Evolutionary conservation across 2,113 vertebrate species (phyloP).

Genomic region (Ceratotherium simum): DNA sequence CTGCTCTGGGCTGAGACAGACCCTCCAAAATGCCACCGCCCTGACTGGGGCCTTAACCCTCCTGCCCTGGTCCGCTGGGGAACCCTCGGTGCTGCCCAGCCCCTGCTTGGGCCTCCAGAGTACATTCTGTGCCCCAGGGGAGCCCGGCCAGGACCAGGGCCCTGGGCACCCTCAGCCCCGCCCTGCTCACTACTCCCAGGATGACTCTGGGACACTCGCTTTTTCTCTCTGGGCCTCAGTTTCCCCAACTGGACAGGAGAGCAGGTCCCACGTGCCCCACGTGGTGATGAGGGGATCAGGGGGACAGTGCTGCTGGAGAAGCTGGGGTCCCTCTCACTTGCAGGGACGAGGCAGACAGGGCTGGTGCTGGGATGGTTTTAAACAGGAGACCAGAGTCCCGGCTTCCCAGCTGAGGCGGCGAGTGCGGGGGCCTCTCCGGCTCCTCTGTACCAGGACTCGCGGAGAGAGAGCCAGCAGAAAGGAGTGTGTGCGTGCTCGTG

Average conservation of each 20-base stretch:
- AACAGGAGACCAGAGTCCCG: accelerated
- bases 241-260: not conserved
- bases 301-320: not conserved
- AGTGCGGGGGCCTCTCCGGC: not conserved
- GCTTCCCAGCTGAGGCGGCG: not conserved
- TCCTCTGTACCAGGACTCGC: not conserved
- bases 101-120: not conserved
- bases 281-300: not conserved
- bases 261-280: not conserved
- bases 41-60: not conserved
- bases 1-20: not conserved
- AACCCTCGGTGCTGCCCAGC: accelerated
- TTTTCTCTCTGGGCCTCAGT: not conserved
- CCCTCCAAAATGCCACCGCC: not conserved
- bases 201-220: not conserved
- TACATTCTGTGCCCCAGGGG: not conserved
- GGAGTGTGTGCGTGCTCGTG: accelerated
- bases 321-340: not conserved
- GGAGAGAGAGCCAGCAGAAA: not conserved
- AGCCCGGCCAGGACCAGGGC: accelerated
- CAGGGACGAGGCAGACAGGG: not conserved
- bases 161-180: no score
- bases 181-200: not conserved
- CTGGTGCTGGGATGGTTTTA: not conserved
- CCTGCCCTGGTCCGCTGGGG: no score